phyloP scores from a whole-genome alignment of 2,888 invertebrate species.

The Cyaniris semiargus region DNA sequence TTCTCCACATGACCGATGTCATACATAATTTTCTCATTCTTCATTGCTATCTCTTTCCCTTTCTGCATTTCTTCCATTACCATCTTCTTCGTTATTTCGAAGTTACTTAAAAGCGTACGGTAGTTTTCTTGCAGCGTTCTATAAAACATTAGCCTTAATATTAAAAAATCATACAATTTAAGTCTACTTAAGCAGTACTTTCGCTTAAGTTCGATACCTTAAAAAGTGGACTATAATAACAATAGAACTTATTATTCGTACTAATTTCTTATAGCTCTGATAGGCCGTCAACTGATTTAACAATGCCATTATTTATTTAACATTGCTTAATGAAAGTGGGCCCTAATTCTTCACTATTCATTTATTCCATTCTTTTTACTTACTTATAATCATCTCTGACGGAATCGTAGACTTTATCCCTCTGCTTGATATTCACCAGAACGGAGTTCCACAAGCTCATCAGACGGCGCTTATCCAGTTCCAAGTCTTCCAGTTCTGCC shows the following conservation, averaged over 20 bases:
- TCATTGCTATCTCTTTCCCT: constrained; percentile 82
- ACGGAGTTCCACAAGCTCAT: constrained; percentile 88
- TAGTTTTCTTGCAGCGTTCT: constrained; percentile 82
- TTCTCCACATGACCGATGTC: constrained; percentile 76
- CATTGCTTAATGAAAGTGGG: too few species aligned
- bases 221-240: too few species aligned
- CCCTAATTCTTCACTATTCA: not conserved
- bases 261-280: too few species aligned
- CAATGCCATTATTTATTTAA: too few species aligned
- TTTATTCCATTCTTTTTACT: constrained; percentile 33
- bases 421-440: constrained; percentile 83
- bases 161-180: not conserved
- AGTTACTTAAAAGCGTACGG: constrained; percentile 77
- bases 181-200: not conserved
- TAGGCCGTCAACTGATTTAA: too few species aligned
- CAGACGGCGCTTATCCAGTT: constrained; percentile 85
- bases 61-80: constrained; percentile 83
- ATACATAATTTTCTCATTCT: constrained; percentile 79
- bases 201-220: not conserved
- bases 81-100: constrained; percentile 84
- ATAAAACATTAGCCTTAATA: not conserved
- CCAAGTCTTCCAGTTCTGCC: constrained; percentile 85
- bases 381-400: constrained; percentile 80
- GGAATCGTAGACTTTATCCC: constrained; percentile 84
- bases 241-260: too few species aligned